Base-by-base conservation (phyloP, 2,888 invertebrate species). In the Tetramorium bicarinatum region DNA sequence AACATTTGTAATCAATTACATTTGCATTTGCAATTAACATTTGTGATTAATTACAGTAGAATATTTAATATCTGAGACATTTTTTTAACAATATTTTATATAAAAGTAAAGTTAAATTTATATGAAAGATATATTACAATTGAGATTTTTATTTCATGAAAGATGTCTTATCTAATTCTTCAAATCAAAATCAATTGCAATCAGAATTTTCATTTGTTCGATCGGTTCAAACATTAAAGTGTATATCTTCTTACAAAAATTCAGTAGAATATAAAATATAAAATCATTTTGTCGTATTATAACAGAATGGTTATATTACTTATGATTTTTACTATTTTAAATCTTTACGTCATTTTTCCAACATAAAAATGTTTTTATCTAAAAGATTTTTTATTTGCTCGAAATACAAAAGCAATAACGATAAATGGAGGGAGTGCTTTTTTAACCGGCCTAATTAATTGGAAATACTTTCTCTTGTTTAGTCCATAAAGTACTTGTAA, bases 361-460 rank as follows among this genome's bases (percentile, higher is more conserved):
- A 21, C 13, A 11, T 77, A 56, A 69, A 44, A 18, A 47, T 0
- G 2, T 47, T 47, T 71, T 49, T 21, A 1, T 71, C 8, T 21
- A 7, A 29, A 34, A 38, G 3, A 61, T 18, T 21, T 44, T 21
- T 47, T 29, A 38, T 80, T 80, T 80, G 18, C 13, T 80, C 59
- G 38, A 38, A 47, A 77, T 21, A 25, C 6, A 80, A 71, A 79
- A 79, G 71, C 79, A 80, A 80, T 71, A 80, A 71, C 13, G 25
- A 61, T 7, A 38, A 25, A 52, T n/a, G 34, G 47, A 72, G 38
- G 8, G 47, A 79, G 59, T 44, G 34, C 47, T 59, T 80, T 61
- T 74, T 64, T 15, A 61, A 74, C 69, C 47, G 87, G 83, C 89
- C 89, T 89, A 89, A 86, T 25, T 81, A 34, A 47, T 74, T 80